Evolutionary conservation across 2,797 vertebrate genomes (phyloP).

Genomic region (Cyclopterus lumpus): DNA sequence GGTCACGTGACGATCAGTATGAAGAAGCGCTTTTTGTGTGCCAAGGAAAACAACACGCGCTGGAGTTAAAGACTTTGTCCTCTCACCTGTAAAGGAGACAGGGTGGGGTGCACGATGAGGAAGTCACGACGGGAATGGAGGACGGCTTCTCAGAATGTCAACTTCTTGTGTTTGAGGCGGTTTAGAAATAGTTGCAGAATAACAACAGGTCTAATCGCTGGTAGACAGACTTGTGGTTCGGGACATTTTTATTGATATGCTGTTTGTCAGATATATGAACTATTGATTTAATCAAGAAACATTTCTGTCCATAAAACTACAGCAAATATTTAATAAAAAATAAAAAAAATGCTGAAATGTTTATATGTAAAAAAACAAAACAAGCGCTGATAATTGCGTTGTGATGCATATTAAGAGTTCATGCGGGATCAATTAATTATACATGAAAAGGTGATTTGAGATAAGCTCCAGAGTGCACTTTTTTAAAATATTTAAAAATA

Average conservation of each 20-base stretch:
- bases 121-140: background rate
- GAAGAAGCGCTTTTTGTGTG: constrained; percentile 3
- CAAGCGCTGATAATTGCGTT: background rate
- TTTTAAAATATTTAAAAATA: background rate
- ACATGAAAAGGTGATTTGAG: background rate
- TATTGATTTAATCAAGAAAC: background rate
- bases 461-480: background rate
- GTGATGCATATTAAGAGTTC: background rate
- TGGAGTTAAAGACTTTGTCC: background rate
- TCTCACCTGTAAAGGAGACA: background rate
- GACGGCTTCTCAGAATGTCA: constrained; percentile 7
- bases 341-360: background rate
- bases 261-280: background rate
- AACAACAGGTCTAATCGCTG: constrained; percentile 21
- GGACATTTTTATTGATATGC: background rate
- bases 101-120: constrained; percentile 10
- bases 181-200: constrained; percentile 31
- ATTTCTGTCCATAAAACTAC: background rate
- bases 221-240: background rate
- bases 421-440: background rate
- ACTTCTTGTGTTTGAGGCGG: constrained; percentile 16
- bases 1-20: background rate
- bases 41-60: constrained; percentile 15
- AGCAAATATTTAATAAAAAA: background rate
- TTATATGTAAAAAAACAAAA: background rate